Evolutionary conservation across 2,888 invertebrate species (phyloP).

Genomic region (Glomeris marginata): DNA sequence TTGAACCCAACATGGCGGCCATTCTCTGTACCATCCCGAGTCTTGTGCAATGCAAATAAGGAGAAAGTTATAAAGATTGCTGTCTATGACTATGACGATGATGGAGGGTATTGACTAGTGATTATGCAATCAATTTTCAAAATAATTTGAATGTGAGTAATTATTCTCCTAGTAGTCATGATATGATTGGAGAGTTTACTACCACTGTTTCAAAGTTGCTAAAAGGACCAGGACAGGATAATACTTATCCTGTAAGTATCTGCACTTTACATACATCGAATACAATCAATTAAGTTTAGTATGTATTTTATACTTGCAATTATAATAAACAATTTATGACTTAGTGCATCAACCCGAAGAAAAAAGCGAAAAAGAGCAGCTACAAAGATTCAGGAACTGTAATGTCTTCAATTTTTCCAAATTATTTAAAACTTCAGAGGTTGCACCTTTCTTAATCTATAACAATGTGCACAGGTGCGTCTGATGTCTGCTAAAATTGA

Average conservation of each 20-base stretch:
- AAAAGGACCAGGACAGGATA: conserved; percentile 22
- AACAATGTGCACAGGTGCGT: conserved; percentile 18
- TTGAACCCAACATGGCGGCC: conserved; percentile 37
- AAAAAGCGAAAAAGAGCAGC: conserved; percentile 34
- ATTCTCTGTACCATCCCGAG: conserved; percentile 28
- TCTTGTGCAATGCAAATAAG: conserved; percentile 35
- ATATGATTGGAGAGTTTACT: conserved; percentile 34
- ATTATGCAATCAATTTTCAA: no score
- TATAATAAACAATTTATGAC: no score
- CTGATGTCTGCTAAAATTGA: conserved; percentile 24
- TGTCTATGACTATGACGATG: conserved; percentile 15
- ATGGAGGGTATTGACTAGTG: conserved; percentile 23
- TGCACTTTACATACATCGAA: no score
- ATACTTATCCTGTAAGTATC: conserved; percentile 22
- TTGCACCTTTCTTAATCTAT: background rate
- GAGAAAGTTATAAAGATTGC: conserved; percentile 34
- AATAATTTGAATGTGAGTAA: background rate
- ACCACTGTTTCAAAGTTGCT: conserved; percentile 30
- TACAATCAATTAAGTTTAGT: no score
- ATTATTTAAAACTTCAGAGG: background rate
- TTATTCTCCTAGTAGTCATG: conserved; percentile 23
- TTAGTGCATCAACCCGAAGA: conserved; percentile 33
- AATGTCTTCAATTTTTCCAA: conserved; percentile 12
- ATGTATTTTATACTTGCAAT: no score
- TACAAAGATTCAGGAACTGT: conserved; percentile 36